Conservation (phyloP, 1,140 invertebrate genomes). For the Drosophila pseudoananassae region DNA sequence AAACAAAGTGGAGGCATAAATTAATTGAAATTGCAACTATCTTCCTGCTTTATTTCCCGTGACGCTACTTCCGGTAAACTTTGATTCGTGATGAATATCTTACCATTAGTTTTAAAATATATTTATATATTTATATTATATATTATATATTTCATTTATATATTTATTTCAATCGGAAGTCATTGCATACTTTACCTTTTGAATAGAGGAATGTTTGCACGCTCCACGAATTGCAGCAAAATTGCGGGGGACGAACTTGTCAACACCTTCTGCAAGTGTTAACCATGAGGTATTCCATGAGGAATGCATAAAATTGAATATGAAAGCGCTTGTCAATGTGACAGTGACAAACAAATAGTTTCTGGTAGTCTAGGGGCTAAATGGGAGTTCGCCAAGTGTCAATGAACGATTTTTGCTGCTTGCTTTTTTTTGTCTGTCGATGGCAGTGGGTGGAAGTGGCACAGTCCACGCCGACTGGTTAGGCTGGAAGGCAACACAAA, state of each 20-base stretch:
- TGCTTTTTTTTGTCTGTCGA: slow-evolving; percentile 52
- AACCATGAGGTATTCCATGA: slow-evolving; percentile 6
- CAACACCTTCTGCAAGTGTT: slow-evolving; percentile 34
- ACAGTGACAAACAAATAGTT: slow-evolving; percentile 28
- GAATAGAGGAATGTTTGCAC: slow-evolving; percentile 37
- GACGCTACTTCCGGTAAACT: not conserved
- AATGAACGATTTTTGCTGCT: slow-evolving; percentile 66
- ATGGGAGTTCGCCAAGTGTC: slow-evolving; percentile 53
- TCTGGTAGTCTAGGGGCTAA: not conserved
- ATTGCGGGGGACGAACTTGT: slow-evolving; percentile 8
- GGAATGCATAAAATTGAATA: slow-evolving; percentile 64
- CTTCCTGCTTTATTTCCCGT: not conserved
- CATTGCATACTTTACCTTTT: slow-evolving; percentile 8
- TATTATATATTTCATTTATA: too few species aligned
- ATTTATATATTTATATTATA: too few species aligned
- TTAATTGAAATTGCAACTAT: slow-evolving; percentile 10
- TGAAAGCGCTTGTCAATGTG: slow-evolving; percentile 54
- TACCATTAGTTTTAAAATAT: not conserved
- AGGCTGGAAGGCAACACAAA: slow-evolving; percentile 9
- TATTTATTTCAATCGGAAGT: slow-evolving; percentile 2
- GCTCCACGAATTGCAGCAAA: slow-evolving; percentile 30
- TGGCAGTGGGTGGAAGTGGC: slow-evolving; percentile 33
- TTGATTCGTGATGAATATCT: too few species aligned
- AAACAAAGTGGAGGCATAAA: slow-evolving; percentile 16
- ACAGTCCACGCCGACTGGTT: slow-evolving; percentile 3